A percentile compares a stretch with the other conserved stretches of the same genome.
Conservation (phyloP, 1,140 invertebrate genomes). For the Forficula auricularia region DNA sequence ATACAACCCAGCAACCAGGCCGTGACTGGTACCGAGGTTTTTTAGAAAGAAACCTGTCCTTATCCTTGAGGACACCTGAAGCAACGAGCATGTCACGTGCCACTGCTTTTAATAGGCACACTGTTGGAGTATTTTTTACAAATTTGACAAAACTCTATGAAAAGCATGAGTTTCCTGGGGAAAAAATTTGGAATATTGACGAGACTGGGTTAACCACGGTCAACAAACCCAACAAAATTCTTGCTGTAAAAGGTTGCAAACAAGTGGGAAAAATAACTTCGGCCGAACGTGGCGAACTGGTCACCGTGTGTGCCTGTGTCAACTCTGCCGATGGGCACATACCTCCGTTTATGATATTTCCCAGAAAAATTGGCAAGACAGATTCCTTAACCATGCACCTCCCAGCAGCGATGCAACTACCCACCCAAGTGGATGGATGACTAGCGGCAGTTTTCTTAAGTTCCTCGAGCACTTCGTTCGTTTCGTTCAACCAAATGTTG, state of each 20-base stretch:
- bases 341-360: slow-evolving; percentile 19
- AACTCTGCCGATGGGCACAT: slow-evolving; percentile 14
- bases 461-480: slow-evolving; percentile 8
- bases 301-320: slow-evolving; percentile 20
- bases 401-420: slow-evolving; percentile 1
- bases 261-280: slow-evolving; percentile 23
- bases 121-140: slow-evolving; percentile 23
- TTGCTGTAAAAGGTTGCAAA: slow-evolving; percentile 20
- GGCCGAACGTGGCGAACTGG: slow-evolving; percentile 24
- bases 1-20: too few species aligned
- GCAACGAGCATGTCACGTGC: slow-evolving; percentile 23
- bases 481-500: slow-evolving; percentile 4
- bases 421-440: slow-evolving; percentile 12
- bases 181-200: slow-evolving; percentile 24
- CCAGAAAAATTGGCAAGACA: slow-evolving; percentile 7
- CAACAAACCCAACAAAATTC: slow-evolving; percentile 22
- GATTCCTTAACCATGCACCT: slow-evolving; percentile 8
- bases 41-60: slow-evolving; percentile 18
- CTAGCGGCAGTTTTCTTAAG: slow-evolving; percentile 4
- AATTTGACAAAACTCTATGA: slow-evolving; percentile 16
- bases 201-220: slow-evolving; percentile 29
- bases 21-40: too few species aligned
- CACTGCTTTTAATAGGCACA: slow-evolving; percentile 28
- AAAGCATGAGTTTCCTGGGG: slow-evolving; percentile 12
- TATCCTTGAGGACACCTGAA: slow-evolving; percentile 25